A percentile compares a stretch with the other conserved stretches of the same genome.
These are phyloP conservation scores for Apis florea DNA, from an alignment of 1,140 invertebrate genomes.

Conservation along the genomic window DNA sequence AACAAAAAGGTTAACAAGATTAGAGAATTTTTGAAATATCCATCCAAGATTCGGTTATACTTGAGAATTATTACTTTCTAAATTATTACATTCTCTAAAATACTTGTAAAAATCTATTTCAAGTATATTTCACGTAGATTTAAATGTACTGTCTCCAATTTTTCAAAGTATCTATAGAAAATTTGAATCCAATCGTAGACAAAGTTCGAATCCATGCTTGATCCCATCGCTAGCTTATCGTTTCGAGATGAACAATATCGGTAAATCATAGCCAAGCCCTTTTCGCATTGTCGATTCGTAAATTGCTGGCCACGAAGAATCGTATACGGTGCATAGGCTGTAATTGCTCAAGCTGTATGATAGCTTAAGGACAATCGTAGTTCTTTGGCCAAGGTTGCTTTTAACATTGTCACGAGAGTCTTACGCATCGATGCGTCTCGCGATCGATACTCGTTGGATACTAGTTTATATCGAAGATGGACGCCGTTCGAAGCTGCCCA, in stretches of 20 bases:
- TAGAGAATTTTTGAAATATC: too few species aligned
- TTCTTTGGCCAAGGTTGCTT: not conserved
- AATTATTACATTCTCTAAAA: too few species aligned
- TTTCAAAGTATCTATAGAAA: too few species aligned
- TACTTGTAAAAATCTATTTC: too few species aligned
- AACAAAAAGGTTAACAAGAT: too few species aligned
- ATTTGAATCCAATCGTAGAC: too few species aligned
- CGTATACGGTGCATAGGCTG: not conserved
- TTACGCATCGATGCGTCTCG: not conserved
- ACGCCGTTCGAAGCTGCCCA: not conserved
- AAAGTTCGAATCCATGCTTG: too few species aligned
- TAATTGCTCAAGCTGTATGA: constrained; percentile 21
- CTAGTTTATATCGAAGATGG: not conserved
- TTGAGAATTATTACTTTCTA: too few species aligned
- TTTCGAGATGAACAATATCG: not conserved
- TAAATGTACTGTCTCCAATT: too few species aligned
- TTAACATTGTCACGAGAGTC: constrained; percentile 18
- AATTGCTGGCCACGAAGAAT: not conserved
- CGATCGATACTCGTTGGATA: not conserved
- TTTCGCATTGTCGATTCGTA: constrained; percentile 22
- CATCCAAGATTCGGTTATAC: too few species aligned
- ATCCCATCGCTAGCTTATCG: not conserved
- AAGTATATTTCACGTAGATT: too few species aligned
- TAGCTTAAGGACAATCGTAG: constrained; percentile 13
- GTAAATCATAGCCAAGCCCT: constrained; percentile 30